Conservation (phyloP, 2,797 vertebrate species). For the Galaxias olidus region DNA sequence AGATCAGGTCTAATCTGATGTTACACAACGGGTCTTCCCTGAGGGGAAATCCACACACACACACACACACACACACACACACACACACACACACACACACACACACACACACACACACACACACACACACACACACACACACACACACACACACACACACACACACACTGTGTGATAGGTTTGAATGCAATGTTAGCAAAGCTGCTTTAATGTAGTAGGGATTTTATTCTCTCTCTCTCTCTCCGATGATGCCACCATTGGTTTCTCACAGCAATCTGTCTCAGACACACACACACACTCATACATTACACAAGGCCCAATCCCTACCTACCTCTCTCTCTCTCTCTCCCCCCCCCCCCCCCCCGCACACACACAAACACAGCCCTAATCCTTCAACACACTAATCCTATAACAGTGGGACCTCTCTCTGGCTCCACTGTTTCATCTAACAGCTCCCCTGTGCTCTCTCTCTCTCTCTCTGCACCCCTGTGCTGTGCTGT, state of each 20-base stretch:
- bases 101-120: slow-evolving; percentile 12
- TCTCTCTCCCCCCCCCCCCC: too few relatives aligned
- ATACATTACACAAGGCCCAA: too few relatives aligned
- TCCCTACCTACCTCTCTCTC: too few relatives aligned
- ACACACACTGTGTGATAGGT: slow-evolving; percentile 2
- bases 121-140: slow-evolving; percentile 11
- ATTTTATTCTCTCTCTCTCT: too few relatives aligned
- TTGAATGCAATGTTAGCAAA: too few relatives aligned
- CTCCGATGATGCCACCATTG: background rate
- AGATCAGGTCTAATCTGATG: too few relatives aligned
- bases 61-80: slow-evolving; percentile 14
- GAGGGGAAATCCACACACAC: slow-evolving; percentile 14
- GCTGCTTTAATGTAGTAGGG: too few relatives aligned
- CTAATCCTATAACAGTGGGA: slow-evolving; percentile 30
- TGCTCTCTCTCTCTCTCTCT: background rate
- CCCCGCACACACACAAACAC: too few relatives aligned
- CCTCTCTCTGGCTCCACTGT: too few relatives aligned
- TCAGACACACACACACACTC: background rate
- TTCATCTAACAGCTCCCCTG: too few relatives aligned
- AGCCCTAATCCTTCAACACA: slow-evolving; percentile 24
- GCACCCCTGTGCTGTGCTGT: background rate
- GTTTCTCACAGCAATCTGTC: background rate
- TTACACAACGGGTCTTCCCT: slow-evolving; percentile 4
- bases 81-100: slow-evolving; percentile 10
- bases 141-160: slow-evolving; percentile 13